phyloP scores from a whole-genome alignment of 2,888 invertebrate genomes.

The Cyaniris semiargus region DNA sequence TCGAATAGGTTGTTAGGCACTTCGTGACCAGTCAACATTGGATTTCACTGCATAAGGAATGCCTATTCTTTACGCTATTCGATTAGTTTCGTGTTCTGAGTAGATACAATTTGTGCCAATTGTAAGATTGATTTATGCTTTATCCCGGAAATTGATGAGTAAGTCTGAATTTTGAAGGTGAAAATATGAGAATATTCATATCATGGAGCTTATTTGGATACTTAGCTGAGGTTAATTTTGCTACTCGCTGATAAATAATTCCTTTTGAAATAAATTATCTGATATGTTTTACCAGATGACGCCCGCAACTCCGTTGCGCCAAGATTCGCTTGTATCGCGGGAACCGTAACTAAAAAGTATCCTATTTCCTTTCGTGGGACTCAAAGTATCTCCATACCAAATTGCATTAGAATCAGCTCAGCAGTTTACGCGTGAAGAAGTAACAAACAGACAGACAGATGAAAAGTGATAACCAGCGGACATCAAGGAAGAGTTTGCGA shows the following conservation, averaged over 20 bases:
- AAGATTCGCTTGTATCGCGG: no score
- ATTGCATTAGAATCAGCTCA: no score
- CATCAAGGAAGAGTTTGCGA: no score
- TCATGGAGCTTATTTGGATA: background rate
- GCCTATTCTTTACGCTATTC: constrained; percentile 35
- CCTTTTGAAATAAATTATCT: background rate
- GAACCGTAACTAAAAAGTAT: no score
- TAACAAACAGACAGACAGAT: no score
- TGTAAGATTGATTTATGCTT: constrained; percentile 15
- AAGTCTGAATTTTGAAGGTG: background rate
- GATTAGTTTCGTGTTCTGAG: constrained; percentile 34
- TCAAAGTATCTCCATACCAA: no score
- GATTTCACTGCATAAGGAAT: constrained; percentile 40
- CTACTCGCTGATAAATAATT: no score
- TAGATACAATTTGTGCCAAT: constrained; percentile 9
- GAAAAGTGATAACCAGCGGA: no score
- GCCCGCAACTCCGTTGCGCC: no score
- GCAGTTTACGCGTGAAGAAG: no score
- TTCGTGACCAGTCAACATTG: constrained; percentile 40
- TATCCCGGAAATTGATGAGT: background rate
- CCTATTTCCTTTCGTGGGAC: no score
- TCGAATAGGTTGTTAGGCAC: constrained; percentile 35
- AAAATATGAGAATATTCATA: background rate
- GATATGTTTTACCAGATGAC: no score
- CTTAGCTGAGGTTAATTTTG: background rate